Percentiles rank a stretch among this genome's conserved stretches.
Conservation (phyloP, 2,113 vertebrate genomes). For the Enhydra lutris region DNA sequence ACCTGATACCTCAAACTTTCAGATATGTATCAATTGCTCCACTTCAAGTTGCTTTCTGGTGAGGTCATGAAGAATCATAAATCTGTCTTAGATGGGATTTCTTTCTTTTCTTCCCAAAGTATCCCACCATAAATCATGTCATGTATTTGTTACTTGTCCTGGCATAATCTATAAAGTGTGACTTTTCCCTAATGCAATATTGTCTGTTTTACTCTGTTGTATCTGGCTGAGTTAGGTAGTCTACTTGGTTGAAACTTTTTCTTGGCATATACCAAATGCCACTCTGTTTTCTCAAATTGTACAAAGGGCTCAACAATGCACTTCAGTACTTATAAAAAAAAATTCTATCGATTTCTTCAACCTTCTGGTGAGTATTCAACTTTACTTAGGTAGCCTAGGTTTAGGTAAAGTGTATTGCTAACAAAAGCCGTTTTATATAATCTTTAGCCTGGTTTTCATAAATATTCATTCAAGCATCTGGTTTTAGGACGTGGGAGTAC, state of each 20-base stretch:
- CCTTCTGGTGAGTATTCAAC: not conserved
- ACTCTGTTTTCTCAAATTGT: not conserved
- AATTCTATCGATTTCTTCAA: not conserved
- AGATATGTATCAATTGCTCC: not conserved
- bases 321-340: not conserved
- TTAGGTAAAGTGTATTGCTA: not conserved
- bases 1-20: not conserved
- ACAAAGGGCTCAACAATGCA: not conserved
- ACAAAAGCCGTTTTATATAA: not conserved
- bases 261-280: not conserved
- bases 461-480: not conserved
- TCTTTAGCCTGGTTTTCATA: not conserved
- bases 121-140: not conserved
- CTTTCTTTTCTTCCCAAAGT: not conserved
- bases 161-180: not conserved
- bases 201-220: not conserved
- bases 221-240: not conserved
- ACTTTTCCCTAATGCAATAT: not conserved
- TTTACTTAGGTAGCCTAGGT: not conserved
- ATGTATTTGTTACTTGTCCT: not conserved
- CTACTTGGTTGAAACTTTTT: not conserved
- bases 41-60: not conserved
- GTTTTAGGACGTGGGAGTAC: not conserved
- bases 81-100: not conserved
- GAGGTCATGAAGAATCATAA: not conserved